These are phyloP conservation scores for Polydrusus tereticollis DNA, from an alignment of 2,888 invertebrate species.

Conservation along the genomic window DNA sequence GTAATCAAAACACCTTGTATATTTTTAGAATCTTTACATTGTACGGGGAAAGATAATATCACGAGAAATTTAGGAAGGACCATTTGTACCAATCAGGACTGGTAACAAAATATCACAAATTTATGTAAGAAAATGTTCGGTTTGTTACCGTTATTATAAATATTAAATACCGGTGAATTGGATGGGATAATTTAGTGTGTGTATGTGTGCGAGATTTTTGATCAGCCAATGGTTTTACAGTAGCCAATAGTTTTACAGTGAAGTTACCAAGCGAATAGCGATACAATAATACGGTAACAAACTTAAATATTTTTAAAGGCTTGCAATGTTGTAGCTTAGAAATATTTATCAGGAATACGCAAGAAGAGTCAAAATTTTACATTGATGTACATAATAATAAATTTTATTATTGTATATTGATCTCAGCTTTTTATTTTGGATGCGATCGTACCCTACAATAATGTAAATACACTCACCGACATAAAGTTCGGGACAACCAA, in stretches of 20 bases:
- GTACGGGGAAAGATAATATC: slow-evolving; percentile 25
- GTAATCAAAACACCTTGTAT: slow-evolving; percentile 39
- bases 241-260: too few species aligned
- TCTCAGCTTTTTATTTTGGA: slow-evolving; percentile 8
- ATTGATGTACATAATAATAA: slow-evolving; percentile 48
- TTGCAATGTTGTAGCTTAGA: slow-evolving; percentile 12
- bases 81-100: slow-evolving; percentile 39
- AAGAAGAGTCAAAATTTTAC: slow-evolving; percentile 42
- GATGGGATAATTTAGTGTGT: too few species aligned
- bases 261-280: background rate
- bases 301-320: background rate
- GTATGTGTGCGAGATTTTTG: too few species aligned
- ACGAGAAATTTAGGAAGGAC: slow-evolving; percentile 36
- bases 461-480: too few species aligned
- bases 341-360: slow-evolving; percentile 1
- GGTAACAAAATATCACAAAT: slow-evolving; percentile 24
- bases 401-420: slow-evolving; percentile 50
- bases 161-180: too few species aligned
- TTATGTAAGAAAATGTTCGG: background rate
- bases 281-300: background rate
- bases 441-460: too few species aligned
- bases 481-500: too few species aligned
- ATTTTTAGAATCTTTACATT: slow-evolving; percentile 44
- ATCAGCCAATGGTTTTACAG: too few species aligned
- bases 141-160: slow-evolving; percentile 7